These are phyloP conservation scores for Hycleus phaleratus DNA, from an alignment of 1,140 invertebrate genomes.

Conservation along the genomic window DNA sequence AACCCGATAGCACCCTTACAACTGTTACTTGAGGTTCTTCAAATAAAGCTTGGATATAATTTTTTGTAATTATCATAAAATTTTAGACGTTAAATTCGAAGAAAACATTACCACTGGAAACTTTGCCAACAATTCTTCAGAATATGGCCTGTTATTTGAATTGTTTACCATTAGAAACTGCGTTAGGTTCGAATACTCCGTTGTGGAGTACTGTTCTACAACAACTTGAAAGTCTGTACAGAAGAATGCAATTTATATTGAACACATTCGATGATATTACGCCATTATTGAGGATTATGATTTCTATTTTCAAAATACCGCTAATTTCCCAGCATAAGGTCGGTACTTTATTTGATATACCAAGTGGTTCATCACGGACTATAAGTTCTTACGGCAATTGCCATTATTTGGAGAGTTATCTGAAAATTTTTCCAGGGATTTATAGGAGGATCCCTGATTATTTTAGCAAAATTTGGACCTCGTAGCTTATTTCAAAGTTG, in stretches of 20 bases:
- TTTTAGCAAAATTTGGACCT: too few relatives aligned
- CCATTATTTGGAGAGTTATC: too few relatives aligned
- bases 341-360: slow-evolving; percentile 18
- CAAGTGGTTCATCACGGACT: background rate
- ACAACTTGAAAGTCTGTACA: slow-evolving; percentile 77
- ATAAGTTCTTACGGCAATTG: too few relatives aligned
- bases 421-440: too few relatives aligned
- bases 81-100: slow-evolving; percentile 74
- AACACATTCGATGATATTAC: slow-evolving; percentile 65
- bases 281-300: slow-evolving; percentile 77
- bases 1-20: slow-evolving; percentile 92
- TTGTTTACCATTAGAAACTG: slow-evolving; percentile 79
- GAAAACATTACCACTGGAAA: slow-evolving; percentile 75
- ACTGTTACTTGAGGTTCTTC: slow-evolving; percentile 72
- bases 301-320: slow-evolving; percentile 76
- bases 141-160: slow-evolving; percentile 93
- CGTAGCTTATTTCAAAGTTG: too few relatives aligned
- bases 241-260: slow-evolving; percentile 67
- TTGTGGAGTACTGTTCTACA: slow-evolving; percentile 75
- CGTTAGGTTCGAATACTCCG: slow-evolving; percentile 54
- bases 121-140: slow-evolving; percentile 63
- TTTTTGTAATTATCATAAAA: slow-evolving; percentile 6
- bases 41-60: background rate
- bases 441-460: too few relatives aligned
- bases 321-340: slow-evolving; percentile 74